Conservation (phyloP, 1,140 invertebrate species). For the Spodoptera litura region DNA sequence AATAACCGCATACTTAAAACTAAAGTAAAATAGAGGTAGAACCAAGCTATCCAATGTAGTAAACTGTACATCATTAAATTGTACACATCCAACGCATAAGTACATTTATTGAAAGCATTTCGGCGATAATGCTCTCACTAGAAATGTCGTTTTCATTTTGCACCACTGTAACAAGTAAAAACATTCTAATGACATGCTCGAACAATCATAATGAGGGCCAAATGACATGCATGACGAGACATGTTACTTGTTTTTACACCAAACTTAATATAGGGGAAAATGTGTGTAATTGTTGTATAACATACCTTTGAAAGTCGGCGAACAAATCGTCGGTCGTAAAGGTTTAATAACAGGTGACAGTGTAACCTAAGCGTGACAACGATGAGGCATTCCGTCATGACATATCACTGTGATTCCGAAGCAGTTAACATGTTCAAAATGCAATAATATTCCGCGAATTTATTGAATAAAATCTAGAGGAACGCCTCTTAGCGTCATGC, state of each 20-base stretch:
- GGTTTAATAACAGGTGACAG: slow-evolving; percentile 61
- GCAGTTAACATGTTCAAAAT: slow-evolving; percentile 16
- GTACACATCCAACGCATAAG: slow-evolving; percentile 28
- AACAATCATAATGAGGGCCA: slow-evolving; percentile 61
- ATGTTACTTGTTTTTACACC: slow-evolving; percentile 66
- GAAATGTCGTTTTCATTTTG: slow-evolving; percentile 53
- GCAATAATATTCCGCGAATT: slow-evolving; percentile 15
- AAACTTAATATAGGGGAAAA: slow-evolving; percentile 67
- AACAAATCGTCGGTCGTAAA: slow-evolving; percentile 54
- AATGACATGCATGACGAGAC: slow-evolving; percentile 70
- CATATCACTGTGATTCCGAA: slow-evolving; percentile 27
- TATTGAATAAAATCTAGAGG: slow-evolving; percentile 25
- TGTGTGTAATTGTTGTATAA: slow-evolving; percentile 63
- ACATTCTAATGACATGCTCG: slow-evolving; percentile 61
- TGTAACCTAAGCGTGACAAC: slow-evolving; percentile 51
- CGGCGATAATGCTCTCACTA: slow-evolving; percentile 47
- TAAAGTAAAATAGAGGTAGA: background rate
- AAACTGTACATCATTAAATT: slow-evolving; percentile 13
- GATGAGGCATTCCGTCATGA: slow-evolving; percentile 30
- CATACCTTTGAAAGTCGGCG: slow-evolving; percentile 50
- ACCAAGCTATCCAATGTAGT: background rate
- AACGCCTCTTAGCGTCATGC: slow-evolving; percentile 27
- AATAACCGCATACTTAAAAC: too few relatives aligned
- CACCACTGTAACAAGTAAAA: slow-evolving; percentile 53
- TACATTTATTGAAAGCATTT: slow-evolving; percentile 48